Conservation (phyloP, 1,140 invertebrate species). For the Cotesia glomerata region DNA sequence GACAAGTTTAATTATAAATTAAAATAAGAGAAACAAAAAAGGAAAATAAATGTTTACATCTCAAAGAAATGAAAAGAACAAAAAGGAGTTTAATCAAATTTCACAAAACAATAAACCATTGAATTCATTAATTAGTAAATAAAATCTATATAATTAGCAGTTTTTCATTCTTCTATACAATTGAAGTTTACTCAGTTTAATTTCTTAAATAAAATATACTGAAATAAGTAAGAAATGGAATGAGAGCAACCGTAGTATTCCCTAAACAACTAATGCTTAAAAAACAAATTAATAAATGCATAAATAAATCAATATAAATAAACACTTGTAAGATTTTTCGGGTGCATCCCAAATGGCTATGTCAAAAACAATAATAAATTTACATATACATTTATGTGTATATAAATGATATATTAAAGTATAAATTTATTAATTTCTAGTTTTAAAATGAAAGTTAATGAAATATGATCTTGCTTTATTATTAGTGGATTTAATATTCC, state of each 20-base stretch:
- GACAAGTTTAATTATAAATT: too few species aligned
- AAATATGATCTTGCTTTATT: too few species aligned
- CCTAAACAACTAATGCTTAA: not conserved
- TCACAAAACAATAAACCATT: not conserved
- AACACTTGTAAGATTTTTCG: not conserved
- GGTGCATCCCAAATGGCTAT: not conserved
- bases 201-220: too few species aligned
- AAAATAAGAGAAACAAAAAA: not conserved
- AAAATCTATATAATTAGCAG: slow-evolving; percentile 1
- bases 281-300: too few species aligned
- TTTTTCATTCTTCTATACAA: not conserved
- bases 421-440: not conserved
- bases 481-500: not conserved
- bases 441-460: not conserved
- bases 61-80: not conserved
- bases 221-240: not conserved
- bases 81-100: slow-evolving; percentile 15
- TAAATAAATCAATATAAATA: not conserved
- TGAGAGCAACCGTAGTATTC: not conserved
- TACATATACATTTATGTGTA: slow-evolving; percentile 3
- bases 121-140: not conserved
- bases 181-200: too few species aligned
- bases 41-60: not conserved
- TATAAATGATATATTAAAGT: not conserved
- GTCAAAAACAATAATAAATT: not conserved